Base-by-base conservation (phyloP, 1,140 invertebrate species). In the Drosophila pachea region DNA sequence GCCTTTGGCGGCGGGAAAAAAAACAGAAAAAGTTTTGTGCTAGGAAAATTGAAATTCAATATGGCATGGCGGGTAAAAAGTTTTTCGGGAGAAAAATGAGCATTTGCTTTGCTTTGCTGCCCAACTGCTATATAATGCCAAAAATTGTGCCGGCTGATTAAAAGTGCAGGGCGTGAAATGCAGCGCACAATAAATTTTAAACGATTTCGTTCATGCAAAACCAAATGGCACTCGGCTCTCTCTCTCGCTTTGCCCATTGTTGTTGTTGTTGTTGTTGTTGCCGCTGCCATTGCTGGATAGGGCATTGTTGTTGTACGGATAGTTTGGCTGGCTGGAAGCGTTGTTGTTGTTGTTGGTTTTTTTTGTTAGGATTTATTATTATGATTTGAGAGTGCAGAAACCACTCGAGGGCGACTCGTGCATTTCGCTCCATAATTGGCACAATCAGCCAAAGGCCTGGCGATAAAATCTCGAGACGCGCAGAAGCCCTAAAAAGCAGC, bases 341-440 rank as follows among this genome's bases (percentile, higher is more conserved):
- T n/a, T n/a, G n/a, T n/a, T n/a, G n/a, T n/a, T n/a, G n/a, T n/a
- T n/a, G n/a, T n/a, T n/a, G 62, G 75, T 72, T 78, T 78, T 78
- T 3, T 22, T 22, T 22, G 1, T 22, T 65, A 52, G 73, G 76
- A 84, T 86, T 84, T 84, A 84, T 79, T 84, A 84, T 84, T 84
- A 86, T 84, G 79, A 84, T 84, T 84, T 84, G 79, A 84, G 76
- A 84, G 79, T 86, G 79, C 79, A 84, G 76, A 84, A 82, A 84
- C 76, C 79, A 79, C 81, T 86, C 63, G 81, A 81, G 81, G 81
- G 81, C 76, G 81, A 76, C 66, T 83, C 63, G 71, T 64, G 75
- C 81, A 86, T 81, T 84, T 81, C 76, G 81, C 60, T 79, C 73
- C 69, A 84, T 84, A 84, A 84, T 84, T 84, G 81, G 81, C 81